A percentile compares a stretch with the other conserved stretches of the same genome.
Conservation (phyloP, 2,888 invertebrate genomes). For the Catocala nupta region DNA sequence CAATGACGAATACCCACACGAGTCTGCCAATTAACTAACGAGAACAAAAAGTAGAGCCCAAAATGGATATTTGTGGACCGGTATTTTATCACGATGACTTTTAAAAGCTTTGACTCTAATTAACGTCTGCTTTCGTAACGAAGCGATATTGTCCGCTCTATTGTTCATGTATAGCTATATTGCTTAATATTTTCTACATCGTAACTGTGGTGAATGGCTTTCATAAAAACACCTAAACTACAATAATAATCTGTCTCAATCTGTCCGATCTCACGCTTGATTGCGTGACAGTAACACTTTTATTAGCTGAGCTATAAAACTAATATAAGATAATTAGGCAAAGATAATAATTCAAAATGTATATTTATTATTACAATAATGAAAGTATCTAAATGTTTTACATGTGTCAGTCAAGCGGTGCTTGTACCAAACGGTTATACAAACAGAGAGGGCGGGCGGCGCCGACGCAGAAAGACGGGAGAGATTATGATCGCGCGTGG, state of each 20-base stretch:
- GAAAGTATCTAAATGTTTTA: constrained; percentile 40
- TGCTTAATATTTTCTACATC: neutral
- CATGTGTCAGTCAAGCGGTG: constrained; percentile 52
- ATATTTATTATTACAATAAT: constrained; percentile 26
- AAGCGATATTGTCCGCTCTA: constrained; percentile 28
- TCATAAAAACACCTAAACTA: neutral
- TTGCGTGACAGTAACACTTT: no score
- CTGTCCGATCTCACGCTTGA: no score
- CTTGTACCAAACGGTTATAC: constrained; percentile 80
- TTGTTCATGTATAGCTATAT: constrained; percentile 1
- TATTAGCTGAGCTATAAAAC: no score
- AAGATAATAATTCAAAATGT: neutral
- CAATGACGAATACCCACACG: constrained; percentile 45
- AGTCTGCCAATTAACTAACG: constrained; percentile 48
- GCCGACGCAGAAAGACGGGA: constrained; percentile 58
- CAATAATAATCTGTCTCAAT: no score
- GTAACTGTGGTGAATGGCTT: neutral
- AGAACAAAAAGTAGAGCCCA: constrained; percentile 44
- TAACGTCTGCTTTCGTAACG: constrained; percentile 41
- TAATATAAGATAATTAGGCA: neutral
- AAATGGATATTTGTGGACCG: constrained; percentile 50
- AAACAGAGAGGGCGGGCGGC: constrained; percentile 79
- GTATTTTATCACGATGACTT: constrained; percentile 52
- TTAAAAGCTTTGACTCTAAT: constrained; percentile 41
- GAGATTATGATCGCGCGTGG: constrained; percentile 81